A percentile compares a stretch with the other conserved stretches of the same genome.
phyloP scores from a whole-genome alignment of 2,113 vertebrate genomes.

The Takifugu flavidus region DNA sequence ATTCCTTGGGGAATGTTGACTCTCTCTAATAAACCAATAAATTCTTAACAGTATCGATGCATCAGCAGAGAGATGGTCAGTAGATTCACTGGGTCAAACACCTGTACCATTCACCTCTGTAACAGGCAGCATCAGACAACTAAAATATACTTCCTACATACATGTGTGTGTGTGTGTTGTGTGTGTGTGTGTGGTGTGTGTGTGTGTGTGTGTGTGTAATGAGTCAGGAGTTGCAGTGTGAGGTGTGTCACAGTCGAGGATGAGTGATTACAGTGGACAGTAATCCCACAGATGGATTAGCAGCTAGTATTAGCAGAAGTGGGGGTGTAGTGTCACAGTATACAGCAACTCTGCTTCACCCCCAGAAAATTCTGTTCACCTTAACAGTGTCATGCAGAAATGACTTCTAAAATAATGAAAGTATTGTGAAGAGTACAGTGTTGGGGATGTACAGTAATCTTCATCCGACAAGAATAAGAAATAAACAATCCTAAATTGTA shows the following conservation, averaged over 20 bases:
- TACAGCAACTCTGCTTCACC: slow-evolving; percentile 37
- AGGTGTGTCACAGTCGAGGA: slow-evolving; percentile 56
- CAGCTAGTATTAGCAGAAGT: slow-evolving; percentile 65
- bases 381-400: not conserved
- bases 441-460: not conserved
- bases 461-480: too few species aligned
- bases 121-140: not conserved
- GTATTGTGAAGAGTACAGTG: not conserved
- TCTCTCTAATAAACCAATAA: too few species aligned
- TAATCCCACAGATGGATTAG: slow-evolving; percentile 73
- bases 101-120: not conserved
- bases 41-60: too few species aligned
- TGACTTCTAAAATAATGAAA: not conserved
- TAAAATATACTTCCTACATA: not conserved
- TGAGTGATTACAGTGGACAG: slow-evolving; percentile 72
- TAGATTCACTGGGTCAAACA: too few species aligned
- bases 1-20: too few species aligned
- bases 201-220: slow-evolving; percentile 35
- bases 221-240: slow-evolving; percentile 58
- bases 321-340: slow-evolving; percentile 59
- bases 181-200: not conserved
- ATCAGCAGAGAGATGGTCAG: too few species aligned
- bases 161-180: not conserved
- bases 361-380: slow-evolving; percentile 7
- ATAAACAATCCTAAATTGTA: too few species aligned